phyloP scores from a whole-genome alignment of 2,888 invertebrate genomes.

The Ditula angustiorana region DNA sequence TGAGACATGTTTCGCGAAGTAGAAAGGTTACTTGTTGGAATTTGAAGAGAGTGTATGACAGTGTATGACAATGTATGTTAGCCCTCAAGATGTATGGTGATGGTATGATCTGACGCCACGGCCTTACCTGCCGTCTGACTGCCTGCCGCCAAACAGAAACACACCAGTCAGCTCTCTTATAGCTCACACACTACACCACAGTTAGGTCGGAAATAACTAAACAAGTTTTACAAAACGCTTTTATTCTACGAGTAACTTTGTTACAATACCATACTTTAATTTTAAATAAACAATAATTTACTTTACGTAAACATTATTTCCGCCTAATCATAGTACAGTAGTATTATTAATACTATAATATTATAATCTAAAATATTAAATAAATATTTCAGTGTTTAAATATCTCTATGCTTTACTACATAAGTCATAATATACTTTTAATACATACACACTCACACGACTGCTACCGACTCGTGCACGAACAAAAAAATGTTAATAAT shows the following conservation, averaged over 20 bases:
- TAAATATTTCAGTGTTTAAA: not conserved
- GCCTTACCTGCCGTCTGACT: conserved; percentile 82
- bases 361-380: conserved; percentile 6
- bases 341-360: not conserved
- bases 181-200: conserved; percentile 38
- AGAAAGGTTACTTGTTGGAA: too few species aligned
- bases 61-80: too few species aligned
- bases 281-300: conserved; percentile 4
- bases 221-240: too few species aligned
- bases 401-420: not conserved
- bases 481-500: conserved; percentile 5
- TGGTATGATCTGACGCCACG: conserved; percentile 45
- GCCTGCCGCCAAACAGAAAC: conserved; percentile 82
- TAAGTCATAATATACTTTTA: conserved; percentile 2
- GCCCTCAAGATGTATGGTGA: conserved; percentile 42
- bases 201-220: not conserved
- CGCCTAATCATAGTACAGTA: not conserved
- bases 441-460: conserved; percentile 24
- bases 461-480: not conserved
- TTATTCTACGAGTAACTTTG: too few species aligned
- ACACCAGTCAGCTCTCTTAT: conserved; percentile 58
- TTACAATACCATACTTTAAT: too few species aligned
- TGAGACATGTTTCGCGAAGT: too few species aligned
- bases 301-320: too few species aligned
- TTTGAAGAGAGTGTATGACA: too few species aligned